Percentiles rank a stretch among this genome's conserved stretches.
Evolutionary conservation across 2,888 invertebrate species (phyloP).

Genomic region (Synergus umbraculus): DNA sequence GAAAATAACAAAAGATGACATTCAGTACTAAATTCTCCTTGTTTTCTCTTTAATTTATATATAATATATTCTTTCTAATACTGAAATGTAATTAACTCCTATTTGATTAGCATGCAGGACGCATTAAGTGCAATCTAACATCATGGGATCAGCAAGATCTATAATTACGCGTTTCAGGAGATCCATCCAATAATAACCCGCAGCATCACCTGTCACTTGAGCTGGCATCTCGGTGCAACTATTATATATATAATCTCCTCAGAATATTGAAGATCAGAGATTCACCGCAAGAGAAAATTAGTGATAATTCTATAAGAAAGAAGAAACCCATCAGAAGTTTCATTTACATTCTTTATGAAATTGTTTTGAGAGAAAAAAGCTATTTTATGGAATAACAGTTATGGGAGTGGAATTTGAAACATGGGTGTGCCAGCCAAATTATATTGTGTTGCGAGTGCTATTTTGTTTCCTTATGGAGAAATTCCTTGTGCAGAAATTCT

Average conservation of each 20-base stretch:
- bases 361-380: background rate
- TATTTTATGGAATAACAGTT: background rate
- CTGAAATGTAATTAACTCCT: background rate
- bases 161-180: conserved; percentile 12
- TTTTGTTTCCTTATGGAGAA: conserved; percentile 18
- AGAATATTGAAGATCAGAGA: background rate
- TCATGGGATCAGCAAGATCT: background rate
- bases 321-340: background rate
- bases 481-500: background rate
- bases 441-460: background rate
- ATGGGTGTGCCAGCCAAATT: conserved; percentile 14
- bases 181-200: conserved; percentile 2
- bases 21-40: too few relatives aligned
- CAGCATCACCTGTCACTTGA: conserved; percentile 22
- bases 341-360: conserved; percentile 4
- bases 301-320: background rate
- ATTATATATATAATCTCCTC: background rate
- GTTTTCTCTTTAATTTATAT: too few relatives aligned
- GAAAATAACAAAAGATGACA: background rate
- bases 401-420: background rate
- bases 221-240: background rate
- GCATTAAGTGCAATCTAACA: background rate
- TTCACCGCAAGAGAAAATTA: conserved; percentile 21
- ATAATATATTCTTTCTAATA: background rate
- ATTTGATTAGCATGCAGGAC: background rate